These are phyloP conservation scores for Coelopa pilipes DNA, from an alignment of 2,888 invertebrate genomes.

Conservation along the genomic window DNA sequence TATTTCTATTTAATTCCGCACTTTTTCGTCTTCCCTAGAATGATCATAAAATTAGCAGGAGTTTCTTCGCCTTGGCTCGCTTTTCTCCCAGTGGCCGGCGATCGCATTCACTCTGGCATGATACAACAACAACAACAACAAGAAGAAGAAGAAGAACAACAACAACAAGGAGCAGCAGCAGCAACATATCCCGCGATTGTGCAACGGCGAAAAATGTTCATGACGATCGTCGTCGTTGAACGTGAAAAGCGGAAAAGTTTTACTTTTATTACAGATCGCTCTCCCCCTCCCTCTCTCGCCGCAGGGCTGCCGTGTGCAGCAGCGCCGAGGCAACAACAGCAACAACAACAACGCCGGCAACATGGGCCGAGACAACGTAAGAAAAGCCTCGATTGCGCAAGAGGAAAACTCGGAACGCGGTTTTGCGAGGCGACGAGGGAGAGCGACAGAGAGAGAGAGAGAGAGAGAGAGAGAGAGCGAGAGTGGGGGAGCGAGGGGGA, in stretches of 20 bases:
- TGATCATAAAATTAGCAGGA: too few species aligned
- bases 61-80: background rate
- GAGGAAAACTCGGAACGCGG: conserved; percentile 41
- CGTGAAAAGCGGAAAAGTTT: conserved; percentile 67
- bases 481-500: background rate
- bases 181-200: conserved; percentile 11
- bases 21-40: background rate
- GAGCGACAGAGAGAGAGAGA: background rate
- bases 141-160: background rate
- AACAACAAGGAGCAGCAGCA: conserved; percentile 19
- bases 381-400: conserved; percentile 36
- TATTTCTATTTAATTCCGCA: background rate
- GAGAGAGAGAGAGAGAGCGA: background rate
- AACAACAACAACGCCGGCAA: conserved; percentile 27
- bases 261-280: conserved; percentile 38
- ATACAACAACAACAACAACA: too few species aligned
- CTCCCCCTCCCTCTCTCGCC: background rate
- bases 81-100: conserved; percentile 12
- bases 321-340: background rate
- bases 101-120: background rate
- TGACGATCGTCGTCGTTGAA: conserved; percentile 66
- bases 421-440: conserved; percentile 16
- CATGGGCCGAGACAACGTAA: conserved; percentile 24
- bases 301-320: too few species aligned
- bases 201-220: conserved; percentile 44